Percentiles rank a stretch among this genome's conserved stretches.
These are phyloP conservation scores for Ophioderma brevispina DNA, from an alignment of 35 echinoderm and acorn worm species.

Conservation along the genomic window DNA sequence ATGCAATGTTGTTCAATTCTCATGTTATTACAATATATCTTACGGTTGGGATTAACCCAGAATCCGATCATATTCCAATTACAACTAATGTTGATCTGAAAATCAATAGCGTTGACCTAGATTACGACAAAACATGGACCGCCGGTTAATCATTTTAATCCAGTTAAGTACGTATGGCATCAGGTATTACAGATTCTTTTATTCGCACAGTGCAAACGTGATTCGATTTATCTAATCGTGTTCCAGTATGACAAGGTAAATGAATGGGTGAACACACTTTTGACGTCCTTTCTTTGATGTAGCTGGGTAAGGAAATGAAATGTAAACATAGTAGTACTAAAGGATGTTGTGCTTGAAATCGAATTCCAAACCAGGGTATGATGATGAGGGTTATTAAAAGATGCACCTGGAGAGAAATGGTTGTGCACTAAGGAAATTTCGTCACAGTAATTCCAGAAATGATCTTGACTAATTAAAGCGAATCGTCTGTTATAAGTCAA, in stretches of 20 bases:
- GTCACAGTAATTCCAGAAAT: background rate
- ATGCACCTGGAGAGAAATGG: background rate
- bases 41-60: background rate
- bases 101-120: background rate
- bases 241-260: background rate
- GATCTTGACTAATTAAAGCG: background rate
- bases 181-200: background rate
- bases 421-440: background rate
- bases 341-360: background rate
- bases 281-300: background rate
- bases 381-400: background rate
- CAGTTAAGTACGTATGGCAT: background rate
- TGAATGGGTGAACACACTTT: background rate
- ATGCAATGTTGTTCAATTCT: background rate
- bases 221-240: background rate
- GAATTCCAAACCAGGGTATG: background rate
- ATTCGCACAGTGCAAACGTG: background rate
- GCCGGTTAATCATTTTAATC: background rate
- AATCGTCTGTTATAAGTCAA: background rate
- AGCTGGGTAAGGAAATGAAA: background rate
- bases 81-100: background rate
- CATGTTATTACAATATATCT: background rate
- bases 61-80: constrained; percentile 24
- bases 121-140: background rate
- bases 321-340: background rate